Conservation (phyloP, 2,797 vertebrate genomes). For the Gila robusta region DNA sequence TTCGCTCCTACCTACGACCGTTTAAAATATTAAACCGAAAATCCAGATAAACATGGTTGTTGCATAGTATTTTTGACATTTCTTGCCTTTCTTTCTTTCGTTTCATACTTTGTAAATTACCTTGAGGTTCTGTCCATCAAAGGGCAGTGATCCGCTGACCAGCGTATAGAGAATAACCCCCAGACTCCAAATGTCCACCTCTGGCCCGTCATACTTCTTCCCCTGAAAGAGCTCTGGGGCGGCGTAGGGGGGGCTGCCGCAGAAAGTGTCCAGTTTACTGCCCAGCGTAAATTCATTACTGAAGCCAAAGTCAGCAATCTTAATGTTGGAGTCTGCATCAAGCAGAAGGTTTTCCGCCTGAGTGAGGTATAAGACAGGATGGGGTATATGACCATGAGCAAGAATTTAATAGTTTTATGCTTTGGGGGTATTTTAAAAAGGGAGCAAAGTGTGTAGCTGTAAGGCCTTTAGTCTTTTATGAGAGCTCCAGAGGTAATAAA, state of each 20-base stretch:
- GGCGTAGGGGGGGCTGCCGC: slow-evolving; percentile 87
- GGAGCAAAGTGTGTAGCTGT: slow-evolving; percentile 8
- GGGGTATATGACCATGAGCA: neutral
- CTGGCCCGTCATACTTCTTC: slow-evolving; percentile 92
- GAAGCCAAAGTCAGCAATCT: slow-evolving; percentile 93
- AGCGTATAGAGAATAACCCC: slow-evolving; percentile 95
- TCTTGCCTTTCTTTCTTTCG: neutral
- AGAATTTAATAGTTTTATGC: neutral
- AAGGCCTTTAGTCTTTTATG: slow-evolving; percentile 1
- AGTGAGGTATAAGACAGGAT: slow-evolving; percentile 48
- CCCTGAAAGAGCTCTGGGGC: slow-evolving; percentile 88
- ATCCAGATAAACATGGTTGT: neutral
- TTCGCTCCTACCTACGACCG: neutral
- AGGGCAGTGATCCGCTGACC: slow-evolving; percentile 96
- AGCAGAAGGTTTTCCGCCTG: slow-evolving; percentile 93
- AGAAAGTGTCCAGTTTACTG: slow-evolving; percentile 93
- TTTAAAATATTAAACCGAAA: neutral
- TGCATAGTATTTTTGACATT: neutral
- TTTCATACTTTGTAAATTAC: slow-evolving; percentile 67
- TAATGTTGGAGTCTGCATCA: slow-evolving; percentile 91
- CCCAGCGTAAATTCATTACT: slow-evolving; percentile 93
- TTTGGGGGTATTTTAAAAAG: neutral
- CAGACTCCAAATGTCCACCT: slow-evolving; percentile 94
- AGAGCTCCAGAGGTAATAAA: slow-evolving; percentile 18
- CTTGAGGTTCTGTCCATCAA: slow-evolving; percentile 98